These are phyloP conservation scores for Marmota flaviventris DNA, from an alignment of 2,113 vertebrate species.

Conservation along the genomic window DNA sequence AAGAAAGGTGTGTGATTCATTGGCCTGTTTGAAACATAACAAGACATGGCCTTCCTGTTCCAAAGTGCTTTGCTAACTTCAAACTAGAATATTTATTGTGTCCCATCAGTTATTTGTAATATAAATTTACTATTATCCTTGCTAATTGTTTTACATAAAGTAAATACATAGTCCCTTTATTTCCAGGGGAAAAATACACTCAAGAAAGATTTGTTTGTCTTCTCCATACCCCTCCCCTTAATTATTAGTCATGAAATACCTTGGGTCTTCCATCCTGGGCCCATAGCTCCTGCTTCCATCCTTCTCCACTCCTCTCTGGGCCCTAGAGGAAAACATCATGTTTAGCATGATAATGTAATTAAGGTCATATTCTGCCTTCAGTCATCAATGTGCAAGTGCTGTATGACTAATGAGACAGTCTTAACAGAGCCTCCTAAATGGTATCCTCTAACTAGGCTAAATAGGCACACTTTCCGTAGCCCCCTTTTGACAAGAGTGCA, in stretches of 20 bases:
- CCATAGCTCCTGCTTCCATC: neutral
- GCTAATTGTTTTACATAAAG: neutral
- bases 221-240: neutral
- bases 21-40: neutral
- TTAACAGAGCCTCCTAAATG: constrained; percentile 59
- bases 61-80: neutral
- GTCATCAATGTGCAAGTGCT: constrained; percentile 79
- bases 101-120: neutral
- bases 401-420: constrained; percentile 81
- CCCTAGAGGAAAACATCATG: constrained; percentile 55
- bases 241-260: neutral
- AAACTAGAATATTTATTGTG: neutral
- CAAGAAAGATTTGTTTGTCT: neutral
- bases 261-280: constrained; percentile 7
- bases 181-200: neutral
- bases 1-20: neutral
- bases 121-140: neutral
- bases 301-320: neutral
- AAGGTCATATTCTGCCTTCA: constrained; percentile 85
- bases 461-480: constrained; percentile 64
- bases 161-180: neutral
- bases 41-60: neutral
- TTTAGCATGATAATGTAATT: constrained; percentile 82
- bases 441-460: constrained; percentile 64
- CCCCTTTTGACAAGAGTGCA: constrained; percentile 76